A percentile compares a stretch with the other conserved stretches of the same genome.
Conservation (phyloP, 2,888 invertebrate genomes). For the Drosophila meridiana region DNA sequence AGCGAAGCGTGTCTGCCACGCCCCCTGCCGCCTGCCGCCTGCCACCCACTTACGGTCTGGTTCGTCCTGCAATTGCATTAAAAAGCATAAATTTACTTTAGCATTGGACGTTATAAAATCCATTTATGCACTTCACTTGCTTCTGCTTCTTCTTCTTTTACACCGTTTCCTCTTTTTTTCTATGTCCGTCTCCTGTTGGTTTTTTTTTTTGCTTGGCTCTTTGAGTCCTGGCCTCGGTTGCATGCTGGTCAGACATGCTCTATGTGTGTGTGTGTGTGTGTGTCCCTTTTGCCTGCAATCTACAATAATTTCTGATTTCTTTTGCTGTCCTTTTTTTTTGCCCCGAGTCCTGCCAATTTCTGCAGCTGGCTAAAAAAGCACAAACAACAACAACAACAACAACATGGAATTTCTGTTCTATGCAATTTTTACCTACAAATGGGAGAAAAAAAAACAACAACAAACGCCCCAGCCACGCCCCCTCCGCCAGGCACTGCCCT, state of each 20-base stretch:
- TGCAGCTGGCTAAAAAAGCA: constrained; percentile 56
- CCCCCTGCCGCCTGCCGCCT: background rate
- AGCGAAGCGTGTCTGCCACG: constrained; percentile 53
- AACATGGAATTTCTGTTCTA: constrained; percentile 41
- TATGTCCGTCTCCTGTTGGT: background rate
- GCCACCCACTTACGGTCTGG: constrained; percentile 76
- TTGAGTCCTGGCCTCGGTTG: constrained; percentile 39
- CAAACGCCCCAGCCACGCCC: constrained; percentile 50
- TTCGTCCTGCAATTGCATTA: constrained; percentile 81
- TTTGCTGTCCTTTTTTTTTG: constrained; percentile 60
- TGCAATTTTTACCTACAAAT: constrained; percentile 69
- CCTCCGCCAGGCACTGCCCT: background rate
- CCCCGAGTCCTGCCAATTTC: constrained; percentile 65
- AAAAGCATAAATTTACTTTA: constrained; percentile 82
- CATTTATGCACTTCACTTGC: constrained; percentile 82
- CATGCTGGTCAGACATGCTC: constrained; percentile 70
- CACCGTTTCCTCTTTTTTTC: background rate
- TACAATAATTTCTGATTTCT: constrained; percentile 81
- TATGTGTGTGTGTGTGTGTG: constrained; percentile 27
- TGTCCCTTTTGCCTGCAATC: constrained; percentile 62
- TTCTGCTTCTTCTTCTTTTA: constrained; percentile 5
- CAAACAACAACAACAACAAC: constrained; percentile 17
- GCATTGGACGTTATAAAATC: constrained; percentile 80
- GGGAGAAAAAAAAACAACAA: background rate
- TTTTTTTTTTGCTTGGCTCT: constrained; percentile 7